These are phyloP conservation scores for Phaethon lepturus DNA, from an alignment of 2,113 vertebrate genomes.

Conservation along the genomic window DNA sequence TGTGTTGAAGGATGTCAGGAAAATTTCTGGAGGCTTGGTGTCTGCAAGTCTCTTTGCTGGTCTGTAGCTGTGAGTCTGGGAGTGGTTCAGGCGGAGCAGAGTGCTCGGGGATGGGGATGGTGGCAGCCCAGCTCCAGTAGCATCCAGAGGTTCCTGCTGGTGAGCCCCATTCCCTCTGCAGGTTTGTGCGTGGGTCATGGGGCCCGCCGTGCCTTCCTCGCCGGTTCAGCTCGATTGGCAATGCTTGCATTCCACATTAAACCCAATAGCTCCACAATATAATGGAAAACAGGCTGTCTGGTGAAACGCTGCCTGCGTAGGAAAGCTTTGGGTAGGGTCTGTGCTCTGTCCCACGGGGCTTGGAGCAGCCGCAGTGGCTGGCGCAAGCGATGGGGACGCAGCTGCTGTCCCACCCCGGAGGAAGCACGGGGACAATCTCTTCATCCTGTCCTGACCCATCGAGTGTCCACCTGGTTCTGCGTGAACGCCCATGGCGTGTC, in stretches of 20 bases:
- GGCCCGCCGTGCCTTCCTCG: neutral
- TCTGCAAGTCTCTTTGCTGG: neutral
- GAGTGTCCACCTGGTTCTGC: neutral
- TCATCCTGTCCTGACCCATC: neutral
- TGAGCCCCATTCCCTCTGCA: neutral
- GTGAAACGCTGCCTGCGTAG: neutral
- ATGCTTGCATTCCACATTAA: neutral
- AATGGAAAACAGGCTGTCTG: neutral
- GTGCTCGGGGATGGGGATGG: neutral
- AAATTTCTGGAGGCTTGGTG: neutral
- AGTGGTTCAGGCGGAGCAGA: neutral
- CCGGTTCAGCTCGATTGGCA: neutral
- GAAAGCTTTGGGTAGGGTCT: neutral
- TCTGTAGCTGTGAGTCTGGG: neutral
- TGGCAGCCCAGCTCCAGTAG: neutral
- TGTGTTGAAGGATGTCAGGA: neutral
- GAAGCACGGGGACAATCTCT: neutral
- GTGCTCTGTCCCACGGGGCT: accelerated
- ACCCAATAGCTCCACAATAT: neutral
- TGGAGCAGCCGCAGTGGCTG: neutral
- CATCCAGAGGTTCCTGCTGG: neutral
- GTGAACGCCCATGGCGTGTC: neutral
- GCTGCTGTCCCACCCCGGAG: neutral
- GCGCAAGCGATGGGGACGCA: neutral
- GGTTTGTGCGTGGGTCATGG: neutral